Base-by-base conservation (phyloP, 2,113 vertebrate species). In the Urocynchramus pylzowi region DNA sequence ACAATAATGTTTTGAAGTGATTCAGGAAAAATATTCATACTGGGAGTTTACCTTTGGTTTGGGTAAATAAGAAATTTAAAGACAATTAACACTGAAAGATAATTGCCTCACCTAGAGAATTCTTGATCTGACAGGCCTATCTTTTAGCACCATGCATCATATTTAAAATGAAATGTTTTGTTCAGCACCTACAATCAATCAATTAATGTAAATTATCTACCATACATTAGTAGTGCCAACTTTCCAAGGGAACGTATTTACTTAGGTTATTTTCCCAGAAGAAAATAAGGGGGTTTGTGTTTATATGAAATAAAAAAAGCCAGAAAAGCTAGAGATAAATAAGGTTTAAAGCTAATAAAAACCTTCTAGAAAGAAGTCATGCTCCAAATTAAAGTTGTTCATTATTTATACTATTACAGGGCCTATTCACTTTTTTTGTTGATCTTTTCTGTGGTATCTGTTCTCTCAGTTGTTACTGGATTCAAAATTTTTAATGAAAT, bases 91-190 rank as follows among this genome's bases (percentile, higher is more conserved):
- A 86, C 5, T 63, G 53, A 81, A 95, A 94, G 52, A 87, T 94
- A 96, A 96, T 96, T 96, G 87, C 22, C 45, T 95, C 56, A 77
- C 7, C 39, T 74, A 91, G 47, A 96, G 53, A 96, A 88, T 93
- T 96, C 96, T 85, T 97, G 91, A 93, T 97, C 87, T 97, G 67
- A 84, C 50, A 94, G 63, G 28, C 84, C n/a, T 70, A 54, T 87
- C 84, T 92, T 95, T 96, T 94, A 87, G 60, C 69, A 86, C 44
- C 73, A 79, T 89, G 16, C 17, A 95, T 64, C 56, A 86, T 92
- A 59, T 71, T 96, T 85, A 86, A 95, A 97, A 96, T 68, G 3
- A 96, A 73, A 77, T n/a, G 4, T 44, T 94, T 88, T 94, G 42
- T 89, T 59, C 28, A 87, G 39, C 37, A 89, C 26, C 35, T 71